phyloP scores from a whole-genome alignment of 2,888 invertebrate genomes.

The Melanostoma scalare region DNA sequence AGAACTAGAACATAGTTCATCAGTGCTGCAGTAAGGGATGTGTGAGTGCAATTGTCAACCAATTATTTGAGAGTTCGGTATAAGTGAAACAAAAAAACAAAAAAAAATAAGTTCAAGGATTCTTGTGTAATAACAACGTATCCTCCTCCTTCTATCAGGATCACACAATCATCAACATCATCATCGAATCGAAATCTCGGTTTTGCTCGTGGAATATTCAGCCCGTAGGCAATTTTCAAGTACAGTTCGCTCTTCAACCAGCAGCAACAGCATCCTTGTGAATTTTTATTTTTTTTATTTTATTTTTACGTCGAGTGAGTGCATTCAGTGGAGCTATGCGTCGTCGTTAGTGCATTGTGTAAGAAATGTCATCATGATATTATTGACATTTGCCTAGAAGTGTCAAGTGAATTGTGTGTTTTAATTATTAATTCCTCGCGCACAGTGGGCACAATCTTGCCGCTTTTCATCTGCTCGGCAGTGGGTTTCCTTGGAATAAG shows the following conservation, averaged over 20 bases:
- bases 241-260: slow-evolving; percentile 73
- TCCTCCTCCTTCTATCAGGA: slow-evolving; percentile 12
- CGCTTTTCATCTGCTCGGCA: slow-evolving; percentile 38
- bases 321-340: slow-evolving; percentile 12
- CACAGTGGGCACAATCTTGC: slow-evolving; percentile 64
- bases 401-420: slow-evolving; percentile 60
- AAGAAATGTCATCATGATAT: slow-evolving; percentile 70
- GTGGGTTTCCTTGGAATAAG: slow-evolving; percentile 49
- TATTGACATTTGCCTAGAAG: slow-evolving; percentile 64
- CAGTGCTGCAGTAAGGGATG: slow-evolving; percentile 29
- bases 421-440: slow-evolving; percentile 43
- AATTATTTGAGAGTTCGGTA: slow-evolving; percentile 45
- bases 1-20: slow-evolving; percentile 2
- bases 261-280: slow-evolving; percentile 66
- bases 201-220: slow-evolving; percentile 45
- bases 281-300: slow-evolving; percentile 2
- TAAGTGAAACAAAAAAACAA: slow-evolving; percentile 19
- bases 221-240: slow-evolving; percentile 73
- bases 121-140: slow-evolving; percentile 55
- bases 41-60: slow-evolving; percentile 57
- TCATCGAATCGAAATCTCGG: slow-evolving; percentile 49
- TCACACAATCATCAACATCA: slow-evolving; percentile 18
- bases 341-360: slow-evolving; percentile 36
- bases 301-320: slow-evolving; percentile 37
- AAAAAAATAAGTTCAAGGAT: slow-evolving; percentile 59